phyloP scores from a whole-genome alignment of 2,888 invertebrate genomes.

The Caradrina kadenii region DNA sequence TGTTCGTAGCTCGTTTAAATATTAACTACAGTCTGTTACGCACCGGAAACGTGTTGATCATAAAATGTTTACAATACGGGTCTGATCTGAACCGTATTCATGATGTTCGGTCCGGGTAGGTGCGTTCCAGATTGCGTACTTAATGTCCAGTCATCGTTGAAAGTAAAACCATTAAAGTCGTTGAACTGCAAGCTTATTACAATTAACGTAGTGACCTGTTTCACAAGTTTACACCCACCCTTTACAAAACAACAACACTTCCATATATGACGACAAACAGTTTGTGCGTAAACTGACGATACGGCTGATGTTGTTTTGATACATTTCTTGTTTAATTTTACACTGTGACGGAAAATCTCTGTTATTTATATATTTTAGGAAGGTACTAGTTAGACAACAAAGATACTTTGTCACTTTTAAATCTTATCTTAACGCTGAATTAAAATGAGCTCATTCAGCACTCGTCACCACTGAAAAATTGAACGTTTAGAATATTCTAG shows the following conservation, averaged over 20 bases:
- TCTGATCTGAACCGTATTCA: constrained; percentile 16
- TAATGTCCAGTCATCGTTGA: constrained; percentile 51
- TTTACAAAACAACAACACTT: constrained; percentile 54
- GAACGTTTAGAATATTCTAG: constrained; percentile 18
- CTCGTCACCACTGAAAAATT: constrained; percentile 14
- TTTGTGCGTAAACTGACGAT: constrained; percentile 37
- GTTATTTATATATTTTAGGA: constrained; percentile 17
- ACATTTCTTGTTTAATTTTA: constrained; percentile 40
- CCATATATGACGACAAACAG: constrained; percentile 53
- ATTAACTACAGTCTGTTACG: constrained; percentile 40
- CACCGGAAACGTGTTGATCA: constrained; percentile 41
- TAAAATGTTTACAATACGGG: constrained; percentile 21
- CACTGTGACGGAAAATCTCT: constrained; percentile 12
- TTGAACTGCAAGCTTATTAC: constrained; percentile 52
- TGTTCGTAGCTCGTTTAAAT: constrained; percentile 33
- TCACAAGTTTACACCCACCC: constrained; percentile 52
- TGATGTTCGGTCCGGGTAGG: constrained; percentile 17
- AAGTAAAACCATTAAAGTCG: constrained; percentile 61
- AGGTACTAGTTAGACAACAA: constrained; percentile 12
- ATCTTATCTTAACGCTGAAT: constrained; percentile 21
- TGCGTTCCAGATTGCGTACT: constrained; percentile 22
- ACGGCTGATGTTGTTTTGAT: constrained; percentile 24
- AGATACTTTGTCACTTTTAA: constrained; percentile 1
- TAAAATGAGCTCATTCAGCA: constrained; percentile 16
- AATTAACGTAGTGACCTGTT: constrained; percentile 59